Percentiles rank a stretch among this genome's conserved stretches.
Conservation (phyloP, 2,113 vertebrate genomes). For the Chelonoidis abingdonii region DNA sequence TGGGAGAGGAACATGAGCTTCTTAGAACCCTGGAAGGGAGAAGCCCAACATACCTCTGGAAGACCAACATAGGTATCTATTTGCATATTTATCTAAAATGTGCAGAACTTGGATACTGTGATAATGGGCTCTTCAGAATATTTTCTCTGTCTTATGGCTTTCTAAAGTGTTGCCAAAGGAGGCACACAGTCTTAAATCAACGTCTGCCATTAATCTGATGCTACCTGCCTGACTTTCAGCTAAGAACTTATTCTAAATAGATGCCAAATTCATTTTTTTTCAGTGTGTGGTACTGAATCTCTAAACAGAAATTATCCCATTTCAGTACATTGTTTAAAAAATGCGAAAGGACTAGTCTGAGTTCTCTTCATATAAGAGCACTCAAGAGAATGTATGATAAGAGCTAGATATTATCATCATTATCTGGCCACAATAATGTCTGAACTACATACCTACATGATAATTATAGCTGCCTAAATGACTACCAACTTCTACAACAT, state of each 20-base stretch:
- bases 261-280: background rate
- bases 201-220: background rate
- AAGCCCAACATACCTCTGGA: background rate
- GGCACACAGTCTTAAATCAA: rapidly evolving
- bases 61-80: background rate
- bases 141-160: background rate
- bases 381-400: background rate
- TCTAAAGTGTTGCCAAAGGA: slow-evolving; percentile 1
- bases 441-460: background rate
- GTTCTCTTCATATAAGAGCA: background rate
- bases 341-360: background rate
- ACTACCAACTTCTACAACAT: background rate
- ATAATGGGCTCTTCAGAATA: background rate
- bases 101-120: background rate
- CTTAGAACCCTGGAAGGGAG: background rate
- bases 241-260: background rate
- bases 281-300: background rate
- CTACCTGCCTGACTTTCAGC: background rate
- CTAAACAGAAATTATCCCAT: background rate
- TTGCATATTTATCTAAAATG: background rate
- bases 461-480: background rate
- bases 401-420: background rate
- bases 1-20: background rate
- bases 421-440: background rate
- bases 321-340: background rate